A percentile compares a stretch with the other conserved stretches of the same genome.
Conservation (phyloP, 2,797 vertebrate genomes). For the Microctenopoma steveboyesi region DNA sequence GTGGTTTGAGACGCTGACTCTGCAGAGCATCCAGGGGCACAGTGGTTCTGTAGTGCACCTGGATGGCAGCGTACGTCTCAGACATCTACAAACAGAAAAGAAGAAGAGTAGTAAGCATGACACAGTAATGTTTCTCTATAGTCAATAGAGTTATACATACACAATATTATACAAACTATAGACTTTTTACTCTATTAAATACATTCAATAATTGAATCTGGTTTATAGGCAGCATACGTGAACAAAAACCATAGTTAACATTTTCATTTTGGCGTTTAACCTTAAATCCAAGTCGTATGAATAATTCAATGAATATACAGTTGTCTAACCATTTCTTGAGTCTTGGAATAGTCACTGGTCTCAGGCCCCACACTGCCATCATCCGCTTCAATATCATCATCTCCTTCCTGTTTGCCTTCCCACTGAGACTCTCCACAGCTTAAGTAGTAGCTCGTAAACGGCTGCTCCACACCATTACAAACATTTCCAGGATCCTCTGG, state of each 20-base stretch:
- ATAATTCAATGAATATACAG: not conserved
- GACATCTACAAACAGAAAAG: slow-evolving; percentile 47
- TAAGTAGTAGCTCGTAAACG: slow-evolving; percentile 46
- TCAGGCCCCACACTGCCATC: slow-evolving; percentile 16
- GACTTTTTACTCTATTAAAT: no score
- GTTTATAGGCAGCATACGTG: no score
- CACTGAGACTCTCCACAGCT: slow-evolving; percentile 63
- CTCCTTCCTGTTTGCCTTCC: slow-evolving; percentile 53
- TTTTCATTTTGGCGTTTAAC: no score
- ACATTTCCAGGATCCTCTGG: slow-evolving; percentile 9
- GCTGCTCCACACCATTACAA: slow-evolving; percentile 9
- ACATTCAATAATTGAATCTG: no score
- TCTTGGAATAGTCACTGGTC: slow-evolving; percentile 21
- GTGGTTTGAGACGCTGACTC: slow-evolving; percentile 81
- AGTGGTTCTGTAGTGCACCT: slow-evolving; percentile 35
- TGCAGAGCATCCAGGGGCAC: slow-evolving; percentile 88
- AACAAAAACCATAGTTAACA: no score
- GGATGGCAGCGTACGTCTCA: slow-evolving; percentile 53
- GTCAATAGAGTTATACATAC: not conserved
- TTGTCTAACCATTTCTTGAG: slow-evolving; percentile 53
- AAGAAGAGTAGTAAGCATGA: not conserved
- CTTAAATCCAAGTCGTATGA: no score
- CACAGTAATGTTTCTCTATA: not conserved
- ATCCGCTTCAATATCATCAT: not conserved
- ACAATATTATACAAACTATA: no score